phyloP scores from a whole-genome alignment of 1,140 invertebrate species.

The Meloidogyne chitwoodi region DNA sequence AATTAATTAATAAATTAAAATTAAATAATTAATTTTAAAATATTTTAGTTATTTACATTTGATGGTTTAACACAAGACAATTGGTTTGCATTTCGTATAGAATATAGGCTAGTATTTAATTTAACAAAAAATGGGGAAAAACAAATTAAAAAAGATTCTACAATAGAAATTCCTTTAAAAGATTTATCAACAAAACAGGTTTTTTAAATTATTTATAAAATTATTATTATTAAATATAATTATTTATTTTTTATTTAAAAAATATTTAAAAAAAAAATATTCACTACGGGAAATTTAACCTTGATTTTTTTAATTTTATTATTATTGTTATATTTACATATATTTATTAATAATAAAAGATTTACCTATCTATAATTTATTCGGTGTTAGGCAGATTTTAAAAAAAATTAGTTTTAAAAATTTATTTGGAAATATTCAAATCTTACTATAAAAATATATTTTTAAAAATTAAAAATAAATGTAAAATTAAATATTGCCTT shows the following conservation, averaged over 20 bases:
- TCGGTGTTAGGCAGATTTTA: too few species aligned
- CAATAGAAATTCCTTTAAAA: background rate
- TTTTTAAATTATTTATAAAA: background rate
- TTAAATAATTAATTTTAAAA: background rate
- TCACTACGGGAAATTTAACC: background rate
- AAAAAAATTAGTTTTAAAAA: too few species aligned
- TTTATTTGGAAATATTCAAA: too few species aligned
- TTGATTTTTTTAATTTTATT: background rate
- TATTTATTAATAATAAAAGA: too few species aligned
- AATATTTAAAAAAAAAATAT: background rate
- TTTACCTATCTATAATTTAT: too few species aligned
- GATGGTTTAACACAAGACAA: constrained; percentile 31
- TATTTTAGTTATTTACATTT: constrained; percentile 36
- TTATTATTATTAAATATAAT: background rate
- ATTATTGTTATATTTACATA: too few species aligned
- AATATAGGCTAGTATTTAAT: constrained; percentile 33
- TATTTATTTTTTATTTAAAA: background rate
- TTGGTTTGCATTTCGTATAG: constrained; percentile 42
- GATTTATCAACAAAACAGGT: constrained; percentile 38
- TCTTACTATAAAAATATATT: too few species aligned
- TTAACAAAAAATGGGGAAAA: background rate
- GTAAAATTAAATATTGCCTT: too few species aligned
- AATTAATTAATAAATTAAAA: background rate
- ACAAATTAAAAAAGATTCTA: background rate
- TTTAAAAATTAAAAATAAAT: too few species aligned